A percentile compares a stretch with the other conserved stretches of the same genome.
Evolutionary conservation across 2,113 vertebrate species (phyloP).

Genomic region (Pelmatolapia mariae): DNA sequence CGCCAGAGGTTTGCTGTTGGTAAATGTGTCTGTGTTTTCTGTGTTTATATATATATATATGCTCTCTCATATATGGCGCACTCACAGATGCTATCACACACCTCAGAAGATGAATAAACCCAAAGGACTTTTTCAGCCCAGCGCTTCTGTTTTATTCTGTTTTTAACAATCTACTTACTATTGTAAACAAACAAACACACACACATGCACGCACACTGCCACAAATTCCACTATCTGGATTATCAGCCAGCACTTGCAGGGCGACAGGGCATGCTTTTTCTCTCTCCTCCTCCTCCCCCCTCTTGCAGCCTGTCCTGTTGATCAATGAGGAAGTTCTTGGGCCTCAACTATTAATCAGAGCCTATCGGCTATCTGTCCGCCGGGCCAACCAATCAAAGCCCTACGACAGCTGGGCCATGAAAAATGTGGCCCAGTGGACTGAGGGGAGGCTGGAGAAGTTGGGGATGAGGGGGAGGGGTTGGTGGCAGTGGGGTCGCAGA

Average conservation of each 20-base stretch:
- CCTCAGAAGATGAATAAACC: neutral
- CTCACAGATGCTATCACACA: constrained; percentile 16
- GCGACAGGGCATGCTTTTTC: constrained; percentile 61
- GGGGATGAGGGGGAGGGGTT: neutral
- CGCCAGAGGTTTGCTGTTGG: neutral
- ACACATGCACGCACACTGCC: neutral
- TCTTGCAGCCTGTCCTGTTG: constrained; percentile 65
- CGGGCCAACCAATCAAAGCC: constrained; percentile 74
- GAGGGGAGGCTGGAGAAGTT: constrained; percentile 20
- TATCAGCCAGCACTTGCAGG: constrained; percentile 62
- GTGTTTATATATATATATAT: neutral
- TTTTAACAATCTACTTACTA: neutral
- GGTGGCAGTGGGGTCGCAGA: constrained; percentile 7
- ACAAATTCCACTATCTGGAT: constrained; percentile 48
- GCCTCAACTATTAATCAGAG: constrained; percentile 77
- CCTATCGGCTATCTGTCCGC: constrained; percentile 79
- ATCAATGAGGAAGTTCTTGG: constrained; percentile 80
- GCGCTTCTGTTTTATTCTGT: neutral
- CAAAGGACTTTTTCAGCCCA: neutral
- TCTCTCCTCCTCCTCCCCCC: constrained; percentile 43
- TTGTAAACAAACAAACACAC: constrained; percentile 10
- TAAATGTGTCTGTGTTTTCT: neutral
- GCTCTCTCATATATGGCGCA: constrained; percentile 4
- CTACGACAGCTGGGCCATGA: constrained; percentile 75
- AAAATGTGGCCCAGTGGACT: constrained; percentile 69